These are phyloP conservation scores for Drosophila falleni DNA, from an alignment of 2,888 invertebrate species.

Conservation along the genomic window DNA sequence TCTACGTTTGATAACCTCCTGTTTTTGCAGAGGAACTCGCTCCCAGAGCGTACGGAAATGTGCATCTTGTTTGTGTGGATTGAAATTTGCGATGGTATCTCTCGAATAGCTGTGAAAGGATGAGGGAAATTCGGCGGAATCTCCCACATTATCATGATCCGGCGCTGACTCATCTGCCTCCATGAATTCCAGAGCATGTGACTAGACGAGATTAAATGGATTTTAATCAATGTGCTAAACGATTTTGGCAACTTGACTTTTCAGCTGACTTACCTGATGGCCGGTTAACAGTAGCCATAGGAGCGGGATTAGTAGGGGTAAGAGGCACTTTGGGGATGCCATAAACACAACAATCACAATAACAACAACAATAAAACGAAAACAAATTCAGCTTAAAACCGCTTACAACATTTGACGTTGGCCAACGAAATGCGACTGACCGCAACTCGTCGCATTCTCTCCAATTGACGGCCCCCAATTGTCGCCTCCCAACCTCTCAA, in stretches of 20 bases:
- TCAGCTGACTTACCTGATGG: slow-evolving; percentile 38
- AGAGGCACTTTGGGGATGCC: slow-evolving; percentile 15
- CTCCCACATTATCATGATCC: slow-evolving; percentile 42
- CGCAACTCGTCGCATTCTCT: slow-evolving; percentile 32
- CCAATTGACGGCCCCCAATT: slow-evolving; percentile 37
- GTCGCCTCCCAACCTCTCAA: not conserved
- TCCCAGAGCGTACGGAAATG: slow-evolving; percentile 66
- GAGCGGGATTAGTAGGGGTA: slow-evolving; percentile 15
- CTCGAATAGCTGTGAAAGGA: slow-evolving; percentile 52
- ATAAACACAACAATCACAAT: slow-evolving; percentile 18
- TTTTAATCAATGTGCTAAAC: not conserved
- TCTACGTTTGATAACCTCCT: slow-evolving; percentile 63
- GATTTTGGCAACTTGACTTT: not conserved
- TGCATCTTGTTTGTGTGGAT: slow-evolving; percentile 59
- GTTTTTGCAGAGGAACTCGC: slow-evolving; percentile 58
- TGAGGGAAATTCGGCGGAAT: slow-evolving; percentile 54
- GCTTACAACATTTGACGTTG: slow-evolving; percentile 72
- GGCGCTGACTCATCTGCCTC: slow-evolving; percentile 60
- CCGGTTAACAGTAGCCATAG: slow-evolving; percentile 12
- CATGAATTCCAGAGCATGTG: slow-evolving; percentile 57
- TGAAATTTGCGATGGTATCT: slow-evolving; percentile 68
- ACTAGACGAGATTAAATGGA: slow-evolving; percentile 17
- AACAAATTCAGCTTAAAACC: slow-evolving; percentile 18
- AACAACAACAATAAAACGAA: slow-evolving; percentile 2
- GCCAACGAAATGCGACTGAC: slow-evolving; percentile 60